phyloP scores from a whole-genome alignment of 2,113 vertebrate genomes.

The Myxocyprinus asiaticus region DNA sequence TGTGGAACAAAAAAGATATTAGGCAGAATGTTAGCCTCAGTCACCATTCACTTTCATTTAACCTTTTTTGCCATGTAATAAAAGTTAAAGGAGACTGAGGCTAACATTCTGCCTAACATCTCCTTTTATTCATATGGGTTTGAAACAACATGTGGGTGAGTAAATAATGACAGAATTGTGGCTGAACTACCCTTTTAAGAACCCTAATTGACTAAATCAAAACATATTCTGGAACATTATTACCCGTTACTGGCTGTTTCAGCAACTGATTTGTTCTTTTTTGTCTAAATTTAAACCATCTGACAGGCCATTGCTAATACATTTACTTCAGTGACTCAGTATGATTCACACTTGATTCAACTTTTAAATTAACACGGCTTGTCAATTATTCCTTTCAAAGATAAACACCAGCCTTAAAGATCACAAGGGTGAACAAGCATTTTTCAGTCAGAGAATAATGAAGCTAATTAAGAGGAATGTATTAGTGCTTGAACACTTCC shows the following conservation, averaged over 20 bases:
- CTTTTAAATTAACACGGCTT: conserved; percentile 33
- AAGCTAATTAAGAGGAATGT: conserved; percentile 39
- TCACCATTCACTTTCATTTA: no score
- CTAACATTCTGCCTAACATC: no score
- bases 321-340: conserved; percentile 26
- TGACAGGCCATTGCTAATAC: background rate
- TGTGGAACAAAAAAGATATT: no score
- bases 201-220: background rate
- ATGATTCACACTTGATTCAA: conserved; percentile 39
- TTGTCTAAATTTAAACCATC: conserved; percentile 3
- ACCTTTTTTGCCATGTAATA: no score
- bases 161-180: no score
- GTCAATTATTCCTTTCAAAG: conserved; percentile 13
- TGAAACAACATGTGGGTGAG: no score
- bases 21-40: no score
- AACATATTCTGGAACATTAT: background rate
- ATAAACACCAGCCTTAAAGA: conserved; percentile 47
- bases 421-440: conserved; percentile 50
- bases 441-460: conserved; percentile 34
- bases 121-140: no score
- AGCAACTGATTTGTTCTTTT: background rate
- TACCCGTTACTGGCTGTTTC: background rate
- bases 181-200: no score
- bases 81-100: no score
- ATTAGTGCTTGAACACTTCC: conserved; percentile 37